Evolutionary conservation across 1,140 invertebrate species (phyloP).

Genomic region (Diploscapter pachys): DNA sequence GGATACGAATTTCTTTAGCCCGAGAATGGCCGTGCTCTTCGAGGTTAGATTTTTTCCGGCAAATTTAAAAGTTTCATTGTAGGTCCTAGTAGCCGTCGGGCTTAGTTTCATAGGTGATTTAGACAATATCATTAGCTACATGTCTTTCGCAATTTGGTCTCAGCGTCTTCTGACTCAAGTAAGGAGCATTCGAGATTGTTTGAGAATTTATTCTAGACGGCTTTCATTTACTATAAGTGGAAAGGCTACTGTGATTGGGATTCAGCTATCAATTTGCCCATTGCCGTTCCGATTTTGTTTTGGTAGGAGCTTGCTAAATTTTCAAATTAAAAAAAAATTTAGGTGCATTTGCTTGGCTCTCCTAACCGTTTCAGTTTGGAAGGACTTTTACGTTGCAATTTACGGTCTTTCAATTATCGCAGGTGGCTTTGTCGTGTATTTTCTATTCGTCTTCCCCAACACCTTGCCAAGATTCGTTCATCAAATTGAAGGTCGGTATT

Average conservation of each 20-base stretch:
- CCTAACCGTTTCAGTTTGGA: conserved; percentile 35
- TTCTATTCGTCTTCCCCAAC: conserved; percentile 35
- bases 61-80: neutral
- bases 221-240: conserved; percentile 34
- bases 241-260: neutral
- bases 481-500: conserved; percentile 22
- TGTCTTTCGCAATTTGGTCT: conserved; percentile 41
- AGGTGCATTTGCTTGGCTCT: conserved; percentile 26
- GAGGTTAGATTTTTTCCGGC: conserved; percentile 26
- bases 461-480: conserved; percentile 20
- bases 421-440: conserved; percentile 30
- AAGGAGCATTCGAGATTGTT: neutral
- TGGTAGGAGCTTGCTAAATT: neutral
- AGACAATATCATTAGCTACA: conserved; percentile 51
- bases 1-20: conserved; percentile 39
- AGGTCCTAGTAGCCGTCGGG: conserved; percentile 42
- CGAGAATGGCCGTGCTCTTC: conserved; percentile 45
- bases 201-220: conserved; percentile 8
- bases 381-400: conserved; percentile 40
- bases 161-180: conserved; percentile 36
- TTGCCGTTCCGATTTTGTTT: conserved; percentile 30
- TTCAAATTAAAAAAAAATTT: too few relatives aligned
- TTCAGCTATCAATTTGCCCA: conserved; percentile 26
- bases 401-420: conserved; percentile 29
- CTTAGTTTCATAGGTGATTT: conserved; percentile 51